Evolutionary conservation across 2,888 invertebrate species (phyloP).

Genomic region (Atethmia centrago): DNA sequence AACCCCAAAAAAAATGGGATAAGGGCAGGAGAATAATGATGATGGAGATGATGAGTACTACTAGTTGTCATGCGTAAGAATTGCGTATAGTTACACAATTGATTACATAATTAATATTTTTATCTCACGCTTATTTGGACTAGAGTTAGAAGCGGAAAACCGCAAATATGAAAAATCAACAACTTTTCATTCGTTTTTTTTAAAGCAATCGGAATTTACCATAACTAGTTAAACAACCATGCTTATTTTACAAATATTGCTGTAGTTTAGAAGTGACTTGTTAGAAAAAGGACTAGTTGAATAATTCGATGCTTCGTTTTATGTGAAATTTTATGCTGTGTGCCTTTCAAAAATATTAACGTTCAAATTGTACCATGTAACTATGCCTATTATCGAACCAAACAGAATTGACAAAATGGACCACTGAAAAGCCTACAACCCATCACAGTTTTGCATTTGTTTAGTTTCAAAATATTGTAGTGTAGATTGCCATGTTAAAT

Average conservation of each 20-base stretch:
- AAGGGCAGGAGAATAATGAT: no score
- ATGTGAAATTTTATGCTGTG: no score
- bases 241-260: not conserved
- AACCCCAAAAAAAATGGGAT: no score
- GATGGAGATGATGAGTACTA: no score
- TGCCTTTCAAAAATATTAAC: no score
- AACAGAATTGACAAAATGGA: no score
- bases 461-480: not conserved
- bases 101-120: slow-evolving; percentile 44
- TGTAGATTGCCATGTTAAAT: not conserved
- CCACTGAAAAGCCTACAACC: not conserved
- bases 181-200: slow-evolving; percentile 6
- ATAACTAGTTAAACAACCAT: not conserved
- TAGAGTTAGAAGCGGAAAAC: slow-evolving; percentile 18
- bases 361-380: no score
- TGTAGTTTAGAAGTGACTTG: not conserved
- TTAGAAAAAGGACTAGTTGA: not conserved
- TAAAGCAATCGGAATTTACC: slow-evolving; percentile 27
- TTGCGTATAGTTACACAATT: slow-evolving; percentile 45
- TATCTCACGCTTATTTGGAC: slow-evolving; percentile 50
- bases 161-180: slow-evolving; percentile 53
- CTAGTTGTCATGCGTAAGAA: slow-evolving; percentile 32
- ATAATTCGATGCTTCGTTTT: not conserved
- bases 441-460: not conserved
- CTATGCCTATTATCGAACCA: no score